phyloP scores from a whole-genome alignment of 2,888 invertebrate genomes.

The Anthophora plumipes region DNA sequence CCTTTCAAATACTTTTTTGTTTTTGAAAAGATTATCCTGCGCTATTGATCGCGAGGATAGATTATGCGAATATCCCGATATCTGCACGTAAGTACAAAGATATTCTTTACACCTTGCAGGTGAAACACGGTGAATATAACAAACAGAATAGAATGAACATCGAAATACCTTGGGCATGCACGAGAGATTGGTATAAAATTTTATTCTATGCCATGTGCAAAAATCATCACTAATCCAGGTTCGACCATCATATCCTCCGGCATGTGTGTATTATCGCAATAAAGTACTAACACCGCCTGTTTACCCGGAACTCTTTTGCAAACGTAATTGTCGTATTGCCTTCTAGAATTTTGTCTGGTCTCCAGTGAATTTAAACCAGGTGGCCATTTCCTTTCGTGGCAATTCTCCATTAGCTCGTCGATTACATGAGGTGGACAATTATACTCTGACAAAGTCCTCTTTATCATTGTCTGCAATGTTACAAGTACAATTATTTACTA shows the following conservation, averaged over 20 bases:
- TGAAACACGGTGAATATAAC: slow-evolving; percentile 46
- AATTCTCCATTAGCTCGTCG: slow-evolving; percentile 98
- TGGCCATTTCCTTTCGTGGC: slow-evolving; percentile 98
- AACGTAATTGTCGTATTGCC: slow-evolving; percentile 97
- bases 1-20: slow-evolving; percentile 42
- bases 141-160: slow-evolving; percentile 43
- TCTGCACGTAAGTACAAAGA: slow-evolving; percentile 47
- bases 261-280: slow-evolving; percentile 97
- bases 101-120: slow-evolving; percentile 39
- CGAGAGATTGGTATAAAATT: slow-evolving; percentile 1
- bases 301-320: slow-evolving; percentile 98
- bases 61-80: slow-evolving; percentile 48
- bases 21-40: slow-evolving; percentile 44
- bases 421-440: slow-evolving; percentile 97
- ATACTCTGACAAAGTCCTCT: slow-evolving; percentile 95
- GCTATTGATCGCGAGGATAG: slow-evolving; percentile 15
- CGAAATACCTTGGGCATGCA: slow-evolving; percentile 35
- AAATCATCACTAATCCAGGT: slow-evolving; percentile 98
- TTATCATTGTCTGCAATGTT: slow-evolving; percentile 93
- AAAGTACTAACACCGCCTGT: slow-evolving; percentile 97
- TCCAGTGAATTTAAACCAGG: slow-evolving; percentile 96
- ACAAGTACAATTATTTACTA: slow-evolving; percentile 12
- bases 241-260: slow-evolving; percentile 98
- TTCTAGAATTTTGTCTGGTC: slow-evolving; percentile 96
- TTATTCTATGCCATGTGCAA: slow-evolving; percentile 97